These are phyloP conservation scores for Rana temporaria DNA, from an alignment of 2,113 vertebrate genomes.

Conservation along the genomic window DNA sequence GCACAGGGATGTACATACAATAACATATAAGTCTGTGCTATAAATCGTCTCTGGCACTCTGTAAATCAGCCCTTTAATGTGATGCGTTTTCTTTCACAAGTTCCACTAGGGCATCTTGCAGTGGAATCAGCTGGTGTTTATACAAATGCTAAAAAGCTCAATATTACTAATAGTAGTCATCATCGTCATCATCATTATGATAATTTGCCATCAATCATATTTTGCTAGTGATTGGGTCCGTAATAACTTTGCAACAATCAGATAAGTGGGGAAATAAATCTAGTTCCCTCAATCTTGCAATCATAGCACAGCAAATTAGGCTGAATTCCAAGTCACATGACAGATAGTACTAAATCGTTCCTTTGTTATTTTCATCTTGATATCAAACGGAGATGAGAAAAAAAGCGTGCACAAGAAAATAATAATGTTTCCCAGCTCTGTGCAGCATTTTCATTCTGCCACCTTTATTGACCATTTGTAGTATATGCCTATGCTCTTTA, in stretches of 20 bases:
- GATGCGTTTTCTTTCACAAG: no score
- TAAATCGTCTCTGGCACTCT: no score
- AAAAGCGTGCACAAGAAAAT: slow-evolving; percentile 3
- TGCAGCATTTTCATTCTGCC: slow-evolving; percentile 15
- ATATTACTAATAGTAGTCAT: no score
- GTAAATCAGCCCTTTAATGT: no score
- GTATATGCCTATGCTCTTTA: slow-evolving; percentile 35
- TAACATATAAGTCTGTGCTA: no score
- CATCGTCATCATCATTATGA: no score
- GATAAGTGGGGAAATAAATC: not conserved
- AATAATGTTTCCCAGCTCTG: not conserved
- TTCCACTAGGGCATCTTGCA: no score
- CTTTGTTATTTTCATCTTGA: slow-evolving; percentile 7
- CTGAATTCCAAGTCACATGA: not conserved
- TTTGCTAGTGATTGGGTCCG: no score
- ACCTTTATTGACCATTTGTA: slow-evolving; percentile 36
- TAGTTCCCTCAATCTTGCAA: not conserved
- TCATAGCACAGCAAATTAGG: not conserved
- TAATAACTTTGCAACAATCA: not conserved
- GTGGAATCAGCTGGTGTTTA: no score
- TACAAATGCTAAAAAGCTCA: no score
- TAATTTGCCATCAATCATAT: no score
- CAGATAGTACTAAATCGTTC: slow-evolving; percentile 2
- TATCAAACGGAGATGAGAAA: slow-evolving; percentile 13
- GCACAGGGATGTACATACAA: no score